Percentiles rank a stretch among this genome's conserved stretches.
Conservation (phyloP, 2,113 vertebrate species). For the Caranx melampygus region DNA sequence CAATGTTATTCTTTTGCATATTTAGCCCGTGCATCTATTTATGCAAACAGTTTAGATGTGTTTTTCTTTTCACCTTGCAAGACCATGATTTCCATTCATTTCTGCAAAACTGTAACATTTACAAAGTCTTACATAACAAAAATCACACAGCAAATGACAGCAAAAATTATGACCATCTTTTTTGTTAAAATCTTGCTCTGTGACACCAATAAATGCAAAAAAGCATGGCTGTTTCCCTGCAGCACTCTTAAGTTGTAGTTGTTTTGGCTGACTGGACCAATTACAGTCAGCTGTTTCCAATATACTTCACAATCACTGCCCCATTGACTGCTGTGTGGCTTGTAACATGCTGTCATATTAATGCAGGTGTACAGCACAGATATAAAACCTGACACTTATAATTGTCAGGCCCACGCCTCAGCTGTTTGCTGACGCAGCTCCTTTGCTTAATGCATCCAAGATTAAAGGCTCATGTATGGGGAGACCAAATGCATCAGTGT, state of each 20-base stretch:
- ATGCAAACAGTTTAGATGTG: no score
- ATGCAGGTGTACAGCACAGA: neutral
- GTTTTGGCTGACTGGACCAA: neutral
- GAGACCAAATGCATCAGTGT: no score
- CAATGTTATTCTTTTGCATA: neutral
- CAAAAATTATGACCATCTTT: neutral
- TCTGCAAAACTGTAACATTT: neutral
- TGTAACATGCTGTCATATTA: neutral
- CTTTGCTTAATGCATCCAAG: neutral
- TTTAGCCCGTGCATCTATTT: neutral
- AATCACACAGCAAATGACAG: no score
- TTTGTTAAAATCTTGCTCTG: neutral
- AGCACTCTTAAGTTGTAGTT: neutral
- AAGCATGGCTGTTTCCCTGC: neutral
- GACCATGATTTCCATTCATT: neutral
- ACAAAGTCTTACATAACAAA: neutral
- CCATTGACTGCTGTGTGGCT: neutral
- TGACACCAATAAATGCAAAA: neutral
- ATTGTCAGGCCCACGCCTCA: neutral
- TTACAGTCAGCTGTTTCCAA: slow-evolving; percentile 15
- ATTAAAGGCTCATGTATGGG: neutral
- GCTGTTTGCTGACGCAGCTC: neutral
- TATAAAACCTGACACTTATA: slow-evolving; percentile 3
- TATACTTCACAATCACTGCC: neutral
- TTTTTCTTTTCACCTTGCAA: neutral